Percentiles rank a stretch among this genome's conserved stretches.
These are phyloP conservation scores for Halcyon badia DNA, from an alignment of 2,797 vertebrate genomes.

Conservation along the genomic window DNA sequence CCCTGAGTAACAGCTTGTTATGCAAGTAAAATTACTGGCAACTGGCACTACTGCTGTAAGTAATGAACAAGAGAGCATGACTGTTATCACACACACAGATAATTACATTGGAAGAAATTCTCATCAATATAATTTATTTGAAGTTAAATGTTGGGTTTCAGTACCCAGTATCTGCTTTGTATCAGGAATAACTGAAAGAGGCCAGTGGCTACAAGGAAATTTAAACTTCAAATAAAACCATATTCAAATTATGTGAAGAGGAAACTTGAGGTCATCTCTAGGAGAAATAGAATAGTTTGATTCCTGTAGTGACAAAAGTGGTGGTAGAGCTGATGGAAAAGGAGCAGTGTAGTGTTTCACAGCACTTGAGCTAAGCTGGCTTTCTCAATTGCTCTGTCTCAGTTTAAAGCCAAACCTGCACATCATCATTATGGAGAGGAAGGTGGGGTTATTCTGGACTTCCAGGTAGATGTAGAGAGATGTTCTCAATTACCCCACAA, in stretches of 20 bases:
- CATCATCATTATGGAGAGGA: not conserved
- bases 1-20: not conserved
- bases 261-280: not conserved
- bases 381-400: not conserved
- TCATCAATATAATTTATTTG: not conserved
- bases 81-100: fast-evolving
- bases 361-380: not conserved
- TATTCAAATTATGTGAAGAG: fast-evolving
- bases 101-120: not conserved
- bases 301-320: not conserved
- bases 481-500: not conserved
- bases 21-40: not conserved
- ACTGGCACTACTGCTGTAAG: not conserved
- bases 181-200: not conserved
- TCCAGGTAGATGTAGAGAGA: not conserved
- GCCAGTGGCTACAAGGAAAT: not conserved
- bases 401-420: not conserved
- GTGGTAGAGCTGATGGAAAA: not conserved
- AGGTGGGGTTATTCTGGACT: fast-evolving
- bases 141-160: not conserved
- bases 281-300: not conserved
- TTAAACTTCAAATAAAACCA: not conserved
- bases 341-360: not conserved
- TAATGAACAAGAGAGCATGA: not conserved
- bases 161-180: not conserved